These are phyloP conservation scores for Sakesphorus luctuosus DNA, from an alignment of 2,113 vertebrate species.

Conservation along the genomic window DNA sequence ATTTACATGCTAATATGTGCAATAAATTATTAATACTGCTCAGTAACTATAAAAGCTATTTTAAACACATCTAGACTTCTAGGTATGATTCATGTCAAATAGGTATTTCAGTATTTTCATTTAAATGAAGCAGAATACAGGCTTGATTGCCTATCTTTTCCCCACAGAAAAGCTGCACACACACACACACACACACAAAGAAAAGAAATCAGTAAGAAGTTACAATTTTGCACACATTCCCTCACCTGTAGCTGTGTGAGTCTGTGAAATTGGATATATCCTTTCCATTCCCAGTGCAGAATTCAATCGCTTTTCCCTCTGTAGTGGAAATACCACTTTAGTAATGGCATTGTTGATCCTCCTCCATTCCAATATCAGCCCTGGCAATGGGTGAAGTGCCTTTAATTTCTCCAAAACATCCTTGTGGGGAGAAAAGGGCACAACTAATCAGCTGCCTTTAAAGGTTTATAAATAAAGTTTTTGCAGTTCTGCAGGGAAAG, in stretches of 20 bases:
- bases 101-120: background rate
- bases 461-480: background rate
- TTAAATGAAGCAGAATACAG: background rate
- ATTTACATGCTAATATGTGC: background rate
- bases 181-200: background rate
- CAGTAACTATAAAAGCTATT: background rate
- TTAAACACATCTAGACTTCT: background rate
- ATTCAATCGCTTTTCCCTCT: slow-evolving; percentile 86
- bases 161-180: background rate
- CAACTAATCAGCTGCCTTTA: background rate
- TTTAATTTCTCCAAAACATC: slow-evolving; percentile 92
- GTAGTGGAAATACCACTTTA: slow-evolving; percentile 94
- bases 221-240: background rate
- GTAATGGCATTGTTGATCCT: slow-evolving; percentile 93
- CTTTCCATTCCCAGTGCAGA: slow-evolving; percentile 88
- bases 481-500: background rate
- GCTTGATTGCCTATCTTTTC: background rate
- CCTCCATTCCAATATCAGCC: slow-evolving; percentile 94
- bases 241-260: slow-evolving; percentile 94
- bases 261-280: slow-evolving; percentile 89
- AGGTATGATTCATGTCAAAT: background rate
- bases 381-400: slow-evolving; percentile 87
- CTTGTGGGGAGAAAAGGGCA: slow-evolving; percentile 71
- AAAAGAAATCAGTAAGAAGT: background rate
- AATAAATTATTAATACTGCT: background rate